phyloP scores from a whole-genome alignment of 2,113 vertebrate genomes.

The Pterocles burchelli region DNA sequence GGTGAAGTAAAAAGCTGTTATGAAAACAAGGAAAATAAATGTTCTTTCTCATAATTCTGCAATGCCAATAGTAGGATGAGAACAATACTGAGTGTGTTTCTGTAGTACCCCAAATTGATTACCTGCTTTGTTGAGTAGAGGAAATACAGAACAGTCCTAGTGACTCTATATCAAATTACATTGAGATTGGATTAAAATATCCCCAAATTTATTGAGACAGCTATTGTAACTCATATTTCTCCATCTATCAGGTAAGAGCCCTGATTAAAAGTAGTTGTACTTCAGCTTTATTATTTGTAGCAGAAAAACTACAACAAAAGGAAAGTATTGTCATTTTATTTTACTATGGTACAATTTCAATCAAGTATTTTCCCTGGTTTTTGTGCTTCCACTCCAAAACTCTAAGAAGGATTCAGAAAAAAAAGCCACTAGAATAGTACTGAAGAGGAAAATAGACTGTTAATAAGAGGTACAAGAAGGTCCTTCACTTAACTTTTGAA shows the following conservation, averaged over 20 bases:
- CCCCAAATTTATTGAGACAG: neutral
- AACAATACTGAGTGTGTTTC: neutral
- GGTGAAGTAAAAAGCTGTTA: neutral
- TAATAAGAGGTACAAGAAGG: neutral
- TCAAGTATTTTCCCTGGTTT: neutral
- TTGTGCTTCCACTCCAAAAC: neutral
- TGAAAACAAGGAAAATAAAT: neutral
- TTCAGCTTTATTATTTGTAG: neutral
- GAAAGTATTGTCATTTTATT: neutral
- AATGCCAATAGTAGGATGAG: neutral
- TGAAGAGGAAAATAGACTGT: neutral
- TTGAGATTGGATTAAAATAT: neutral
- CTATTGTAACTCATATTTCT: neutral
- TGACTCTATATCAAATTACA: neutral
- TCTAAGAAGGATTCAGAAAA: neutral
- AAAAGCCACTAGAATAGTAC: neutral
- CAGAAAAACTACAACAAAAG: neutral
- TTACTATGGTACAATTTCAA: neutral
- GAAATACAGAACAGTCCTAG: neutral
- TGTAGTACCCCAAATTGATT: neutral
- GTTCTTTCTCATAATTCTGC: neutral
- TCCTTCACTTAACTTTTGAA: neutral
- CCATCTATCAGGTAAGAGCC: neutral
- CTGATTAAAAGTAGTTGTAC: neutral
- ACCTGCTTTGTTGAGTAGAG: neutral